Conservation (phyloP, 2,797 vertebrate species). For the Enteromius argenteus region DNA sequence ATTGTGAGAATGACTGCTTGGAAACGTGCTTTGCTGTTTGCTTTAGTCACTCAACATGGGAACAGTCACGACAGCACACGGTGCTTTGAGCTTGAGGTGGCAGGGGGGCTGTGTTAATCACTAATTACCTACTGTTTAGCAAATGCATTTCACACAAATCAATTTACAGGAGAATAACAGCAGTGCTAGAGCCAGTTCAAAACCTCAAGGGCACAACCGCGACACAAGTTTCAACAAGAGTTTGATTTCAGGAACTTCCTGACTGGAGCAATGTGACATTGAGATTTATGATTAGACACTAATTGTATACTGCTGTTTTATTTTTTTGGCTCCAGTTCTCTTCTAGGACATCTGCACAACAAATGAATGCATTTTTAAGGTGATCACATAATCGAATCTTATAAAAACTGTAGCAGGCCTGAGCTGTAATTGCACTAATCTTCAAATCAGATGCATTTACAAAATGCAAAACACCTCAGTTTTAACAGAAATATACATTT, state of each 20-base stretch:
- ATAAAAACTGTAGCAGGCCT: slow-evolving; percentile 37
- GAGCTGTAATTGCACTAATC: slow-evolving; percentile 32
- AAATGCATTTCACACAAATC: slow-evolving; percentile 23
- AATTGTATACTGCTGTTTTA: neutral
- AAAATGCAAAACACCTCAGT: neutral
- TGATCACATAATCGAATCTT: slow-evolving; percentile 39
- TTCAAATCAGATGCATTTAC: neutral
- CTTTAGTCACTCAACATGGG: neutral
- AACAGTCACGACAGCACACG: neutral
- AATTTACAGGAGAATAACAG: neutral
- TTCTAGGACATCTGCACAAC: neutral
- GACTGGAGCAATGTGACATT: neutral
- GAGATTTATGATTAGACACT: neutral
- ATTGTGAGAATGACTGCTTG: neutral
- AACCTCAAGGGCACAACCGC: neutral
- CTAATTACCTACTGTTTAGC: slow-evolving; percentile 2
- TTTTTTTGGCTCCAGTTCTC: neutral
- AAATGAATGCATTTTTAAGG: slow-evolving; percentile 55
- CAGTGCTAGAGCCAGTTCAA: neutral
- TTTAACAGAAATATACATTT: neutral
- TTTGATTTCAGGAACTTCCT: neutral
- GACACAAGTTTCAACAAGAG: neutral
- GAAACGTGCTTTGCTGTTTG: neutral
- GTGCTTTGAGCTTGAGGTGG: neutral
- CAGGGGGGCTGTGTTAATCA: neutral